These are phyloP conservation scores for Danio aesculapii DNA, from an alignment of 2,797 vertebrate species.

Conservation along the genomic window DNA sequence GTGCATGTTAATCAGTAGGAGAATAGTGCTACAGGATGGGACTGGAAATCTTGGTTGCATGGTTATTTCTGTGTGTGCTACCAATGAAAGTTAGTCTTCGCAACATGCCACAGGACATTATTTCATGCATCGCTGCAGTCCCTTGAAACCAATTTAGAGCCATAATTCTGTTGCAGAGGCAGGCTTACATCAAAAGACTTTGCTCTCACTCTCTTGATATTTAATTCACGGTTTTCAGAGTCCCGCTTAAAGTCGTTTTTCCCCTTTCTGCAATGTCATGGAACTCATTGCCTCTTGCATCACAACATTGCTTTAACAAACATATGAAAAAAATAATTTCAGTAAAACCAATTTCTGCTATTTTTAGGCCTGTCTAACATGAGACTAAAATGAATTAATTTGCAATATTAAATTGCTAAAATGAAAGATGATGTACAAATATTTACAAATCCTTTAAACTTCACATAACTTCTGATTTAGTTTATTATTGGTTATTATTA, in stretches of 20 bases:
- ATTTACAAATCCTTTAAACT: too few species aligned
- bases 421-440: too few species aligned
- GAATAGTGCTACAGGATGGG: background rate
- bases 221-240: slow-evolving; percentile 36
- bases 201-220: slow-evolving; percentile 56
- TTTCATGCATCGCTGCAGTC: slow-evolving; percentile 86
- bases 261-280: slow-evolving; percentile 32
- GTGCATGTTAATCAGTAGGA: slow-evolving; percentile 15
- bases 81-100: slow-evolving; percentile 76
- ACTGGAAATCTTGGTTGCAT: slow-evolving; percentile 39
- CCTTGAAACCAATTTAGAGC: slow-evolving; percentile 82
- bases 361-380: background rate
- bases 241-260: slow-evolving; percentile 16
- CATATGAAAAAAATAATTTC: background rate
- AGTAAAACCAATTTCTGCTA: background rate
- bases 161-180: slow-evolving; percentile 73
- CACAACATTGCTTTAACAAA: background rate
- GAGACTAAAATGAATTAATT: too few species aligned
- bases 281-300: slow-evolving; percentile 5
- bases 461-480: too few species aligned
- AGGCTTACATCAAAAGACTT: slow-evolving; percentile 68
- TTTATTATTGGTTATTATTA: too few species aligned
- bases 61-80: slow-evolving; percentile 75
- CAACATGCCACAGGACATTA: slow-evolving; percentile 82
- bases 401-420: too few species aligned